Conservation (phyloP, 2,888 invertebrate species). For the Cataglyphis livida region DNA sequence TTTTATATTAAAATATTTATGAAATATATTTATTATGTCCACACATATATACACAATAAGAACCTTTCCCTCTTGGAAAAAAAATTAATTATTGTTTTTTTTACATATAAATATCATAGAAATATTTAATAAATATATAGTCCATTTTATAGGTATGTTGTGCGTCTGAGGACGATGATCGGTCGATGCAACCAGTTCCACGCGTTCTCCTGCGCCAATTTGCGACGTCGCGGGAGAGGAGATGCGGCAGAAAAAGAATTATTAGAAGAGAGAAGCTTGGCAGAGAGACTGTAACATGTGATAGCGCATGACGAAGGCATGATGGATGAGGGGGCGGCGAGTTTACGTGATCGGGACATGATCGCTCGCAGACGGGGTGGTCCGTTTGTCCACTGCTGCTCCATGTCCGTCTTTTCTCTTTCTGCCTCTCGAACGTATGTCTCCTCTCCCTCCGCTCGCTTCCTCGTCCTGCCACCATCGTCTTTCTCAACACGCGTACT, state of each 20-base stretch:
- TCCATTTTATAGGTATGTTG: neutral
- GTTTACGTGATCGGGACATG: slow-evolving; percentile 85
- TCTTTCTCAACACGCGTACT: slow-evolving; percentile 55
- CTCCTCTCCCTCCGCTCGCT: slow-evolving; percentile 45
- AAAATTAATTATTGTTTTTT: neutral
- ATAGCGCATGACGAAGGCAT: slow-evolving; percentile 82
- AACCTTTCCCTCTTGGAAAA: neutral
- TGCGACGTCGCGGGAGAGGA: slow-evolving; percentile 57
- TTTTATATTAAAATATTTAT: neutral
- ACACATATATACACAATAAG: neutral
- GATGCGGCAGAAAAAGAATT: slow-evolving; percentile 41
- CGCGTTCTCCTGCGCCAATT: slow-evolving; percentile 69
- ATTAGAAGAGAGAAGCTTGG: slow-evolving; percentile 46
- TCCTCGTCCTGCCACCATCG: slow-evolving; percentile 30
- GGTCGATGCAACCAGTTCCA: slow-evolving; percentile 41
- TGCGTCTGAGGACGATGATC: slow-evolving; percentile 10
- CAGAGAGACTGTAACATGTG: slow-evolving; percentile 76
- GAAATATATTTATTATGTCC: neutral
- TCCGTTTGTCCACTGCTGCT: slow-evolving; percentile 73
- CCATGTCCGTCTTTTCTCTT: slow-evolving; percentile 61
- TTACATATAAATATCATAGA: neutral
- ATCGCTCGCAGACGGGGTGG: slow-evolving; percentile 84
- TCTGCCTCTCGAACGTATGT: slow-evolving; percentile 44
- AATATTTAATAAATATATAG: slow-evolving; percentile 22
- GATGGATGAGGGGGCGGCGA: slow-evolving; percentile 85